A percentile compares a stretch with the other conserved stretches of the same genome.
phyloP scores from a whole-genome alignment of 2,888 invertebrate species.

The Camptogramma bilineatum region DNA sequence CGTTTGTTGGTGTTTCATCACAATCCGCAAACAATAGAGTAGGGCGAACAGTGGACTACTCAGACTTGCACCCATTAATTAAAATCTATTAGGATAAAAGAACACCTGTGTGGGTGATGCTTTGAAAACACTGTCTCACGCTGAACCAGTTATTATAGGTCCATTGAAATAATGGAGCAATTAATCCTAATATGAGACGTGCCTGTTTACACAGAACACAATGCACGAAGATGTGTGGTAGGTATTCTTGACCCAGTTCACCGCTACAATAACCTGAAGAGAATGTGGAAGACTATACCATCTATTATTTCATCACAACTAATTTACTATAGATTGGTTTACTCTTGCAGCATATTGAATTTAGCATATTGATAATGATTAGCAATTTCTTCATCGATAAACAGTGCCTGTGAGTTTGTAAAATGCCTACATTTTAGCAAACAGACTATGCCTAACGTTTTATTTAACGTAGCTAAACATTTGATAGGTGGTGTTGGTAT shows the following conservation, averaged over 20 bases:
- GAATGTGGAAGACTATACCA: constrained; percentile 40
- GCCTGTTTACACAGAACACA: constrained; percentile 30
- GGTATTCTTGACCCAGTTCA: constrained; percentile 48
- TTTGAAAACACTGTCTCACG: constrained; percentile 53
- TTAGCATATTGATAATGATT: constrained; percentile 30
- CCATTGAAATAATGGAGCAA: constrained; percentile 44
- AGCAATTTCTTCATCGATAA: constrained; percentile 24
- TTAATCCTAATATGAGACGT: constrained; percentile 43
- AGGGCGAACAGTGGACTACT: constrained; percentile 58
- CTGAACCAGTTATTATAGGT: constrained; percentile 36
- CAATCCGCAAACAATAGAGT: constrained; percentile 60
- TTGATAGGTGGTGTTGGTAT: neutral
- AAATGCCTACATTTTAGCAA: neutral
- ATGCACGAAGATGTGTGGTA: constrained; percentile 42
- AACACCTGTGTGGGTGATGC: constrained; percentile 40
- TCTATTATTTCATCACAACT: constrained; percentile 24
- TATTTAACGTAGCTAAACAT: neutral
- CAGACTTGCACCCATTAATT: constrained; percentile 61
- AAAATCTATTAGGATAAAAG: constrained; percentile 54
- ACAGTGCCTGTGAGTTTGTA: constrained; percentile 14
- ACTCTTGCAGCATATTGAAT: constrained; percentile 26
- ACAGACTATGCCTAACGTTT: neutral
- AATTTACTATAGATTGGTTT: constrained; percentile 40
- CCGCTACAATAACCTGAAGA: constrained; percentile 40
- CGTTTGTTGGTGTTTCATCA: constrained; percentile 57